phyloP scores from a whole-genome alignment of 2,113 vertebrate genomes.

The Acrocephalus kingi region DNA sequence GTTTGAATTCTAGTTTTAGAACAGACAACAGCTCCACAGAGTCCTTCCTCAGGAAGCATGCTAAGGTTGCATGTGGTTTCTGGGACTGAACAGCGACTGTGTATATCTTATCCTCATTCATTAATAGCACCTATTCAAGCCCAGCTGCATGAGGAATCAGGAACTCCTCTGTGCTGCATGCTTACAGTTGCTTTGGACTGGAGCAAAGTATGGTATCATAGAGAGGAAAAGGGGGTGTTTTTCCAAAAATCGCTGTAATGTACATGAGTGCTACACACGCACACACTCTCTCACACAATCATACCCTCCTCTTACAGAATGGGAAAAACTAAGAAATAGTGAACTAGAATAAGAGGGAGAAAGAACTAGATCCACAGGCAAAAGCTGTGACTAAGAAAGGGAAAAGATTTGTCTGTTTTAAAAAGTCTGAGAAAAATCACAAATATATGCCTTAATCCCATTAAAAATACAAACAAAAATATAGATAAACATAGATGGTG shows the following conservation, averaged over 20 bases:
- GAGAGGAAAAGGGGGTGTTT: background rate
- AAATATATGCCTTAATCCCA: background rate
- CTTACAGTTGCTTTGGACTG: background rate
- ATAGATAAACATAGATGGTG: background rate
- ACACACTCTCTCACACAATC: background rate
- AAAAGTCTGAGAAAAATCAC: background rate
- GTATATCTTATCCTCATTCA: background rate
- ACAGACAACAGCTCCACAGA: background rate
- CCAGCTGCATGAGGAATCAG: accelerated
- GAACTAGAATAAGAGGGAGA: background rate
- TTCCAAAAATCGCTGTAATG: background rate
- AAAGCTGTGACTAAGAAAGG: background rate
- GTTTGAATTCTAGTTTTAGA: background rate
- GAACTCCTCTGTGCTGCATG: no score
- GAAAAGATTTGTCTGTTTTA: background rate
- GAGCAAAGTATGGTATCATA: accelerated
- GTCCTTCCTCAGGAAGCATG: background rate
- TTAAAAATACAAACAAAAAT: background rate
- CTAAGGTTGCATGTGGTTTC: background rate
- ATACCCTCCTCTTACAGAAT: background rate
- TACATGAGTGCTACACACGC: background rate
- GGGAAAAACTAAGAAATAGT: background rate
- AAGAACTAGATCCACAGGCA: background rate
- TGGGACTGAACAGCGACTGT: background rate
- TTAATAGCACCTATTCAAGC: no score